Evolutionary conservation across 2,888 invertebrate species (phyloP).

Genomic region (Pristionchus arcanus): DNA sequence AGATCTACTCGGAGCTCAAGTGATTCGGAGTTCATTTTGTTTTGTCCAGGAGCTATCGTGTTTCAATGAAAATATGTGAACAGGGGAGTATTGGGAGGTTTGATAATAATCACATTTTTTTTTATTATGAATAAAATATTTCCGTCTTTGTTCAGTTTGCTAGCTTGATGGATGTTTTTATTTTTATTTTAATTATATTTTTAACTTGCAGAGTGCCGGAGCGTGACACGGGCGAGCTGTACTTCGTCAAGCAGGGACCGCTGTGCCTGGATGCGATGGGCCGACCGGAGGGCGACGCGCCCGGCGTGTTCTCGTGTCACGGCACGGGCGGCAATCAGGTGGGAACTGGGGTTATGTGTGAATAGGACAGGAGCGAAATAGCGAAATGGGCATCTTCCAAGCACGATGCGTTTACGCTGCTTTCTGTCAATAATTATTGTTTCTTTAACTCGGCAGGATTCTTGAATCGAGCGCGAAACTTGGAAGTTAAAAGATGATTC

Average conservation of each 20-base stretch:
- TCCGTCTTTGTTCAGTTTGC: not conserved
- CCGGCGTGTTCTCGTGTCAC: conserved; percentile 95
- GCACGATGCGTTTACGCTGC: too few relatives aligned
- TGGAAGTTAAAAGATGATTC: not conserved
- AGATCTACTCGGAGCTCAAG: conserved; percentile 90
- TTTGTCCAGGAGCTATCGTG: not conserved
- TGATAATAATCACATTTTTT: not conserved
- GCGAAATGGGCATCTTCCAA: too few relatives aligned
- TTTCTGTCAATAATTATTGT: too few relatives aligned
- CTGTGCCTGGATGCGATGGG: conserved; percentile 96
- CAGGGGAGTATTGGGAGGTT: not conserved
- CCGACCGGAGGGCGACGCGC: conserved; percentile 88
- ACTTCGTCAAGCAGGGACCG: conserved; percentile 83
- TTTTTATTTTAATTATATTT: not conserved
- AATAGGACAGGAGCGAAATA: too few relatives aligned
- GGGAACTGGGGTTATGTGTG: not conserved
- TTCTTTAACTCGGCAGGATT: too few relatives aligned
- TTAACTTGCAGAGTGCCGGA: conserved; percentile 79
- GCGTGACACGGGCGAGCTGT: conserved; percentile 84
- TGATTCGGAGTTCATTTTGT: conserved; percentile 62
- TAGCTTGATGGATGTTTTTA: too few relatives aligned
- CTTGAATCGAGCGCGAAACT: not conserved
- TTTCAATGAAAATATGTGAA: not conserved
- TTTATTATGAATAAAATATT: not conserved
- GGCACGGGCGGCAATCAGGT: conserved; percentile 95